Base-by-base conservation (phyloP, 2,113 vertebrate genomes). In the Oncorhynchus masou region DNA sequence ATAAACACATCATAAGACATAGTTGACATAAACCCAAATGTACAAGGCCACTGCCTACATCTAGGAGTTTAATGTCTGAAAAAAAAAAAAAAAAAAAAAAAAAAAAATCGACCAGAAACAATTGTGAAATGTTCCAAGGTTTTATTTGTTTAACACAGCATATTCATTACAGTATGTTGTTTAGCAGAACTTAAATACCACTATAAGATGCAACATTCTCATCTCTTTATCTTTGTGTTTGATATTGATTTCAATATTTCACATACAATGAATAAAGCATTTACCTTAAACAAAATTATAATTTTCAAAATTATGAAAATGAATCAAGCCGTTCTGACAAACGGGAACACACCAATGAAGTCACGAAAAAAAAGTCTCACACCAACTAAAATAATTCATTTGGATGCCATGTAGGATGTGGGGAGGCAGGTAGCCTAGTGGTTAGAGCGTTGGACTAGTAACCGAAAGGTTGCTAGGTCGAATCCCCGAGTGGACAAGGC, bases 381-480 rank as follows among this genome's bases (percentile, higher is more conserved):
- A 45, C 9, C 70, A 70, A 29, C 15, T 67, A 49, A 84, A 90
- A 87, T 90, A 87, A 86, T 88, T 84, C 87, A 83, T 82, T 75
- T 39, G 39, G 39, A 39, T 45, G 39, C 39, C 9, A 45, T 45
- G 39, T 9, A 45, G 39, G 39, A 45, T 45, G 2, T 6, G 31
- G 31, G 31, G 31, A 34, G 31, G 31, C 31, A 6, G 6, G 34
- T 34, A 34, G 34, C 34, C 6, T 25, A 25, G 25, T 25, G 25
- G 25, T 25, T 25, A 25, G 25, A 25, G 25, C 48, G 22, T 5
- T 34, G 6, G 34, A 34, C 34, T 34, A 34, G 6, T 34, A 34
- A 34, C 34, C 34, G 0, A 34, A 34, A 34, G 34, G 6, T 34
- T 34, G 34, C 34, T 34, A 34, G 6, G 7, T 34, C 34, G 6